Percentiles rank a stretch among this genome's conserved stretches.
Evolutionary conservation across 2,113 vertebrate species (phyloP).

Genomic region (Scalopus aquaticus): DNA sequence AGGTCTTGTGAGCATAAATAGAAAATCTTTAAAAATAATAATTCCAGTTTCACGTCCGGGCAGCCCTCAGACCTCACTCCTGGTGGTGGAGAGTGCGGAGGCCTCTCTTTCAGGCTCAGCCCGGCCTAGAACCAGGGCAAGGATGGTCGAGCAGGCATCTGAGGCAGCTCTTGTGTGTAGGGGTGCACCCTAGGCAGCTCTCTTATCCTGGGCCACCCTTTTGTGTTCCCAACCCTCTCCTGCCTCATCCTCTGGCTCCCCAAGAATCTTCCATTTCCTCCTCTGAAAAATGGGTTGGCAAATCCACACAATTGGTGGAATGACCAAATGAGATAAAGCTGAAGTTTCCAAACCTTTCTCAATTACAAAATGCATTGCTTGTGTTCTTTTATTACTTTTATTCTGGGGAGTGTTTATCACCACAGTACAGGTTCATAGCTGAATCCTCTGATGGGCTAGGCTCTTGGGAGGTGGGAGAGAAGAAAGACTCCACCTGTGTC

Average conservation of each 20-base stretch:
- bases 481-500: background rate
- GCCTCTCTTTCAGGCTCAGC: background rate
- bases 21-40: too few relatives aligned
- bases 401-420: background rate
- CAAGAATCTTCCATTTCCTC: background rate
- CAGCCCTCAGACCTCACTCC: background rate
- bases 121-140: background rate
- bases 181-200: too few relatives aligned
- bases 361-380: background rate
- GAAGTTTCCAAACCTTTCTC: background rate
- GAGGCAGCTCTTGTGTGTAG: too few relatives aligned
- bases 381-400: background rate
- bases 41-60: background rate
- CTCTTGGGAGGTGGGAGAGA: background rate
- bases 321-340: background rate
- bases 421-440: background rate
- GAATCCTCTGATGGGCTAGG: background rate
- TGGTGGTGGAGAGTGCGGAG: background rate
- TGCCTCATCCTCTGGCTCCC: background rate
- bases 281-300: background rate
- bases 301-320: background rate
- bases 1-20: too few relatives aligned
- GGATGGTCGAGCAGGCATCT: too few relatives aligned
- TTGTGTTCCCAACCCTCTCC: background rate
- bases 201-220: rapidly evolving